Percentiles rank a stretch among this genome's conserved stretches.
These are phyloP conservation scores for Drosophila longiperda DNA, from an alignment of 2,888 invertebrate genomes.

Conservation along the genomic window DNA sequence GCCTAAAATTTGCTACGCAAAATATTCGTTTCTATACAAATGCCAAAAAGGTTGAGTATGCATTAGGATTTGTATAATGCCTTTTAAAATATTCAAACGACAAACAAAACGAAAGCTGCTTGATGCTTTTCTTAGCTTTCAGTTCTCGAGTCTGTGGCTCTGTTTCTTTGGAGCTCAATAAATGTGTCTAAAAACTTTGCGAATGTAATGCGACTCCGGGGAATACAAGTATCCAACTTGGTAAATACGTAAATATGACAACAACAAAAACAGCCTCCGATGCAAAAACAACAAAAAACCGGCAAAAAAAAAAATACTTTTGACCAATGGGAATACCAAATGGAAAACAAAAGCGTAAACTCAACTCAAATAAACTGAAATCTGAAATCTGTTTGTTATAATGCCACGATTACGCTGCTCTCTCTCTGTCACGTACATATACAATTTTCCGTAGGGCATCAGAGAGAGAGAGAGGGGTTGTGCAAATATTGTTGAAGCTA, in stretches of 20 bases:
- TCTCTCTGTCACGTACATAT: conserved; percentile 46
- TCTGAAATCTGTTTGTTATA: conserved; percentile 61
- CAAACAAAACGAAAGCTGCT: conserved; percentile 40
- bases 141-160: conserved; percentile 17
- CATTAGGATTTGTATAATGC: conserved; percentile 57
- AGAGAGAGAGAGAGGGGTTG: conserved; percentile 23
- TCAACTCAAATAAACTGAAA: conserved; percentile 44
- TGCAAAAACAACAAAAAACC: conserved; percentile 6
- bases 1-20: neutral
- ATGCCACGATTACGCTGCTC: conserved; percentile 63
- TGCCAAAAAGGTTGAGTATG: conserved; percentile 24
- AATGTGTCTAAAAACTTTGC: conserved; percentile 59
- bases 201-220: conserved; percentile 63
- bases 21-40: conserved; percentile 7
- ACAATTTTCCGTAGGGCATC: conserved; percentile 23
- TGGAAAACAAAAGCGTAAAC: conserved; percentile 60
- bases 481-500: conserved; percentile 61
- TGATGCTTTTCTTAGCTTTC: conserved; percentile 10
- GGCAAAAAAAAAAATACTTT: neutral
- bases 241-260: conserved; percentile 58
- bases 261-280: conserved; percentile 38
- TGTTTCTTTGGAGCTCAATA: conserved; percentile 53
- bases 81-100: conserved; percentile 52
- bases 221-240: conserved; percentile 60
- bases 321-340: conserved; percentile 73